These are phyloP conservation scores for Lasioglossum villosulum DNA, from an alignment of 2,888 invertebrate species.

Conservation along the genomic window DNA sequence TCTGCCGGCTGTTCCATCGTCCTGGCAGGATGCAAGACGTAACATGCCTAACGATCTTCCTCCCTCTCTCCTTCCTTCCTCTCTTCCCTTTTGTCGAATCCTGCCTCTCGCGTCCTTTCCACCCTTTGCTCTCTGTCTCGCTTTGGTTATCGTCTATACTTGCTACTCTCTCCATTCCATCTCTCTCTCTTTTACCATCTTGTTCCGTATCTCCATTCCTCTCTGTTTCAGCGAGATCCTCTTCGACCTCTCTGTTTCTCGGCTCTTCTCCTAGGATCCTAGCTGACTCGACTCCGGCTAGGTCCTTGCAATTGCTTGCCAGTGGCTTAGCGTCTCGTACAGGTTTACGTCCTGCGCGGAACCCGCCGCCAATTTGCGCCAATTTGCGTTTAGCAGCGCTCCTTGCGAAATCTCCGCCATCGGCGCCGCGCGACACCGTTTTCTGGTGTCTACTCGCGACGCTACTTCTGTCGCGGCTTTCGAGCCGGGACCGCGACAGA, in stretches of 20 bases:
- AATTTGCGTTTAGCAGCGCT: constrained; percentile 82
- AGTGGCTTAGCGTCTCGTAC: constrained; percentile 82
- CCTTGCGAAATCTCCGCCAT: constrained; percentile 78
- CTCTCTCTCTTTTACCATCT: constrained; percentile 14
- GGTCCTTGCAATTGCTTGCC: constrained; percentile 83
- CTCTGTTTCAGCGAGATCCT: constrained; percentile 27
- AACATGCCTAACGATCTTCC: constrained; percentile 80
- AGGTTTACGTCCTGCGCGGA: constrained; percentile 77
- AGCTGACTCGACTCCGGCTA: constrained; percentile 74
- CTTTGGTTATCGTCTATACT: neutral
- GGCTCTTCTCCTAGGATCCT: constrained; percentile 38
- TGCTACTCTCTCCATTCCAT: constrained; percentile 13
- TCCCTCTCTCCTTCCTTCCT: constrained; percentile 42
- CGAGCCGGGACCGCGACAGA: constrained; percentile 13
- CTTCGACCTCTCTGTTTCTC: neutral
- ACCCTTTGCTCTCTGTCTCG: constrained; percentile 22
- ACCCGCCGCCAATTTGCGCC: constrained; percentile 83
- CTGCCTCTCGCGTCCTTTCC: constrained; percentile 46
- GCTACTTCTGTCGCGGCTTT: constrained; percentile 20
- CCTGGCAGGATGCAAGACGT: constrained; percentile 80
- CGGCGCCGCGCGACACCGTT: constrained; percentile 21
- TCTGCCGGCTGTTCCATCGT: constrained; percentile 80
- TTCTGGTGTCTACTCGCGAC: constrained; percentile 19
- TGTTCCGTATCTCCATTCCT: neutral
- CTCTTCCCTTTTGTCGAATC: constrained; percentile 33